Conservation (phyloP, 2,113 vertebrate genomes). For the Gila orcuttii region DNA sequence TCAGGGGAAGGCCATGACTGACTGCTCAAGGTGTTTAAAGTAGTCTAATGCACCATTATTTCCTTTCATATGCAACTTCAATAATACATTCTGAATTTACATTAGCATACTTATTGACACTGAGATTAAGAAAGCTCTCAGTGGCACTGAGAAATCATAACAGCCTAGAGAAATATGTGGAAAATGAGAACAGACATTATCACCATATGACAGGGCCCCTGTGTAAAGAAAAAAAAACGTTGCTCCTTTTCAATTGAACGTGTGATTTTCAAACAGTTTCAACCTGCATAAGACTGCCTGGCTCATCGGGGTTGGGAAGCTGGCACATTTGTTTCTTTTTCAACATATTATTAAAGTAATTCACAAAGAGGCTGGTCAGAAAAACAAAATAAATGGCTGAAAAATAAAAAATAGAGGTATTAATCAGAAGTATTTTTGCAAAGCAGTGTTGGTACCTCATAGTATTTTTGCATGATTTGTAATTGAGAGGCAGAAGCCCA, state of each 20-base stretch:
- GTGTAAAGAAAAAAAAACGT: background rate
- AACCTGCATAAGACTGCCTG: background rate
- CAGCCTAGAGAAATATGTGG: background rate
- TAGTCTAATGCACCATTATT: slow-evolving; percentile 22
- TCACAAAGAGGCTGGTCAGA: background rate
- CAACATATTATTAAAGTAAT: background rate
- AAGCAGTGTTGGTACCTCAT: background rate
- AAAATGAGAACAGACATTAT: slow-evolving; percentile 16
- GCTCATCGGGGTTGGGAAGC: background rate
- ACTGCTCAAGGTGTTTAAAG: slow-evolving; percentile 30
- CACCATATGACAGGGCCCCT: background rate
- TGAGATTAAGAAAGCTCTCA: slow-evolving; percentile 3
- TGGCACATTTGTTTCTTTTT: background rate
- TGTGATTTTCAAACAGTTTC: background rate
- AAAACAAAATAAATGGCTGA: background rate
- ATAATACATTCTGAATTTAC: background rate
- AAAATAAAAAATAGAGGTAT: background rate
- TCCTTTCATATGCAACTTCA: background rate
- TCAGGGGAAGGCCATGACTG: slow-evolving; percentile 8
- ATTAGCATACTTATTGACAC: slow-evolving; percentile 32
- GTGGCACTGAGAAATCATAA: slow-evolving; percentile 1
- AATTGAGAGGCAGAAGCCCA: background rate
- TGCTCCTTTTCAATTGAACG: slow-evolving; percentile 7
- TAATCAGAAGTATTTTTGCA: background rate
- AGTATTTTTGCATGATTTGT: background rate